A percentile compares a stretch with the other conserved stretches of the same genome.
Evolutionary conservation across 2,888 invertebrate genomes (phyloP).

Genomic region (Brachypterus glaber): DNA sequence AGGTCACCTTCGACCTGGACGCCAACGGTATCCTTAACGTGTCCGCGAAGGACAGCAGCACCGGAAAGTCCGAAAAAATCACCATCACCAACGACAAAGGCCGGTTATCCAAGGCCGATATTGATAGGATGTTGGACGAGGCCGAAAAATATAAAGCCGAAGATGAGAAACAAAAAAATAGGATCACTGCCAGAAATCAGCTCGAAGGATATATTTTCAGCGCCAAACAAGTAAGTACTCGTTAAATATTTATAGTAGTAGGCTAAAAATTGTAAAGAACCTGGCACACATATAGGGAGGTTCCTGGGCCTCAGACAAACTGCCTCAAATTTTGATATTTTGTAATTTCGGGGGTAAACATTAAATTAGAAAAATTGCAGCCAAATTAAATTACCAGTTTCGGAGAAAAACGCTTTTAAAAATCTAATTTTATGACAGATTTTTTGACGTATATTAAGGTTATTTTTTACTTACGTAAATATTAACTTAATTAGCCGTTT

Average conservation of each 20-base stretch:
- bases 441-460: too few relatives aligned
- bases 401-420: too few relatives aligned
- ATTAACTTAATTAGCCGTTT: too few relatives aligned
- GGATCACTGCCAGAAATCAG: constrained; percentile 62
- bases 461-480: too few relatives aligned
- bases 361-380: too few relatives aligned
- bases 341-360: too few relatives aligned
- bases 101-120: constrained; percentile 74
- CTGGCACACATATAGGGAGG: too few relatives aligned
- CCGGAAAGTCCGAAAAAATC: constrained; percentile 70
- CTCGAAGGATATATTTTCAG: constrained; percentile 68
- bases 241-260: constrained; percentile 13
- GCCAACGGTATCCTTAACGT: constrained; percentile 84
- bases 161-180: constrained; percentile 60
- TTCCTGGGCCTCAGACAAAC: too few relatives aligned
- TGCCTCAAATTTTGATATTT: too few relatives aligned
- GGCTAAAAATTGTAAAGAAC: constrained; percentile 18
- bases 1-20: constrained; percentile 78
- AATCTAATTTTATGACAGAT: too few relatives aligned
- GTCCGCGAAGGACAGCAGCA: constrained; percentile 66
- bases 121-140: constrained; percentile 74
- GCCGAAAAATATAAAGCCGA: constrained; percentile 71
- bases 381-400: too few relatives aligned
- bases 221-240: constrained; percentile 47
- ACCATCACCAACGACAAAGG: constrained; percentile 84